A percentile compares a stretch with the other conserved stretches of the same genome.
These are phyloP conservation scores for Micrastur ruficollis DNA, from an alignment of 2,797 vertebrate species.

Conservation along the genomic window DNA sequence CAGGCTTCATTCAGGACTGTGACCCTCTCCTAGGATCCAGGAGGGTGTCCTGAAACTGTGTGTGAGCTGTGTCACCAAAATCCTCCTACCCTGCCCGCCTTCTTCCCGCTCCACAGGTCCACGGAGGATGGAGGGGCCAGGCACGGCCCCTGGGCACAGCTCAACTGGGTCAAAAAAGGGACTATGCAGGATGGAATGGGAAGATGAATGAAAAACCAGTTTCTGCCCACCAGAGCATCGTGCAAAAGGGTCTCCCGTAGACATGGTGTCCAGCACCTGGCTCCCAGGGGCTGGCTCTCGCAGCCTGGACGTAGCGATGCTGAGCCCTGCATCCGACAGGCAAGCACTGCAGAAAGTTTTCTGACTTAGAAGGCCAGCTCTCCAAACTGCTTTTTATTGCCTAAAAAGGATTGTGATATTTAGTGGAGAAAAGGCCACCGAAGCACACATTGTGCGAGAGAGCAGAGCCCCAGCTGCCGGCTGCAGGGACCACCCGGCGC, in stretches of 20 bases:
- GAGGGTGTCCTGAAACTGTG: neutral
- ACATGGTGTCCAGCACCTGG: rapidly evolving
- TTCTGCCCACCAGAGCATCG: neutral
- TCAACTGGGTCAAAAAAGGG: neutral
- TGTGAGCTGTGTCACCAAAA: neutral
- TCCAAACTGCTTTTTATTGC: neutral
- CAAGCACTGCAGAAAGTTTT: neutral
- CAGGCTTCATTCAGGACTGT: neutral
- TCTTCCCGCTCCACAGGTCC: neutral
- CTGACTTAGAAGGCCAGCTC: neutral
- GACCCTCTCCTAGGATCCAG: neutral
- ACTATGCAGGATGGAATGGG: neutral
- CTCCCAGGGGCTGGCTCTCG: neutral
- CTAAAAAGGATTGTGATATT: neutral
- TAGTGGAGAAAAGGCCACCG: neutral
- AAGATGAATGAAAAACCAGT: neutral
- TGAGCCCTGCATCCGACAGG: neutral
- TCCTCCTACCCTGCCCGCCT: neutral
- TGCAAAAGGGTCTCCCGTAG: neutral
- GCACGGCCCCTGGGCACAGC: too few relatives aligned
- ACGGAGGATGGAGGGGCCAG: neutral
- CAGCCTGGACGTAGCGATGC: neutral
- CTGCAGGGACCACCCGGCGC: neutral
- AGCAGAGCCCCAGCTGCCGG: neutral
- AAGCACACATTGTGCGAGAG: rapidly evolving